A percentile compares a stretch with the other conserved stretches of the same genome.
These are phyloP conservation scores for Melangyna quadrimaculata DNA, from an alignment of 2,888 invertebrate genomes.

Conservation along the genomic window DNA sequence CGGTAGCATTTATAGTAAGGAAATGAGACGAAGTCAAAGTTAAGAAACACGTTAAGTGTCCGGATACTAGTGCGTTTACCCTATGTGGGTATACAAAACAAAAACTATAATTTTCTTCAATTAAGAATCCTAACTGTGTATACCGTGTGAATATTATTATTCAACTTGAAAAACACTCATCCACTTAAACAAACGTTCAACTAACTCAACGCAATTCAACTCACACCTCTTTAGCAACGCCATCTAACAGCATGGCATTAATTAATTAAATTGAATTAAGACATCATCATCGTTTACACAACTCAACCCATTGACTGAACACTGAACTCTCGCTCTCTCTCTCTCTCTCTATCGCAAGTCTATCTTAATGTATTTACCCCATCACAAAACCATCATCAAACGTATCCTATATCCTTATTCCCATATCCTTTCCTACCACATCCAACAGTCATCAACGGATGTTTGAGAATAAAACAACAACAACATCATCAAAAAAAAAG, in stretches of 20 bases:
- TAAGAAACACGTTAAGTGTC: too few relatives aligned
- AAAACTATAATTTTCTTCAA: not conserved
- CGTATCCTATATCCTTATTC: constrained; percentile 7
- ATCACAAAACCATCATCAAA: not conserved
- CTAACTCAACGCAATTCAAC: not conserved
- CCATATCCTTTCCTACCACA: not conserved
- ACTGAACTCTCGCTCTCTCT: not conserved
- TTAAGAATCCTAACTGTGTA: not conserved
- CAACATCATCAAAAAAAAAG: not conserved
- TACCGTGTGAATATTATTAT: not conserved
- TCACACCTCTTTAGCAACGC: constrained; percentile 25
- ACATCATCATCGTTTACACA: constrained; percentile 25
- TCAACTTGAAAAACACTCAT: constrained; percentile 6
- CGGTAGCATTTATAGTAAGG: too few relatives aligned
- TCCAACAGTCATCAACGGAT: constrained; percentile 48
- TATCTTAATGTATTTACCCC: constrained; percentile 19
- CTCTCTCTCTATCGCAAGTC: not conserved
- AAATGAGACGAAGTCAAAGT: too few relatives aligned
- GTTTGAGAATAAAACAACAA: constrained; percentile 8
- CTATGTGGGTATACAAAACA: too few relatives aligned
- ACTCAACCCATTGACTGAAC: constrained; percentile 21
- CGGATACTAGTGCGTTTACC: too few relatives aligned
- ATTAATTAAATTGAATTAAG: constrained; percentile 67
- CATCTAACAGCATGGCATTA: constrained; percentile 27
- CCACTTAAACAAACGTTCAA: constrained; percentile 27